Evolutionary conservation across 2,888 invertebrate genomes (phyloP).

Genomic region (Tortricodes alternella): DNA sequence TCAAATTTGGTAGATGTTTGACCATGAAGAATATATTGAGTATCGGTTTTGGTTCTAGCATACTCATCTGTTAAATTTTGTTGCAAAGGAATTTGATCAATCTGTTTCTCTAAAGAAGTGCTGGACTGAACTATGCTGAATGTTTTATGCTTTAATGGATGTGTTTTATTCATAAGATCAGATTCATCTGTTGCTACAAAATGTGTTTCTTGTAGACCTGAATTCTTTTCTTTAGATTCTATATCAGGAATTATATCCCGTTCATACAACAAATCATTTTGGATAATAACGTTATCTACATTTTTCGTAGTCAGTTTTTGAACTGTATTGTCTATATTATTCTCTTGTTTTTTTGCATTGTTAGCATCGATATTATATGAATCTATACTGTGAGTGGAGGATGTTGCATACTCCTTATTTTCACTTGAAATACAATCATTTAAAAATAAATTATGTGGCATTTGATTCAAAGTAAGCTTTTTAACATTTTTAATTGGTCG

Average conservation of each 20-base stretch:
- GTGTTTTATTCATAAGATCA: slow-evolving; percentile 16
- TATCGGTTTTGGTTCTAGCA: not conserved
- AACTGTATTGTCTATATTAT: not conserved
- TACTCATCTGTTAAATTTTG: not conserved
- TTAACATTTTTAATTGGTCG: not conserved
- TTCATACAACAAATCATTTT: not conserved
- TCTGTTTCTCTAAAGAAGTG: slow-evolving; percentile 12
- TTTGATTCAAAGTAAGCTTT: not conserved
- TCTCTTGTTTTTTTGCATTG: not conserved
- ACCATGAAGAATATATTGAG: not conserved
- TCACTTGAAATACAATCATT: not conserved
- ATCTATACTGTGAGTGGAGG: slow-evolving; percentile 4
- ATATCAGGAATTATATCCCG: not conserved
- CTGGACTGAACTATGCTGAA: slow-evolving; percentile 12
- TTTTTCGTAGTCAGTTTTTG: not conserved
- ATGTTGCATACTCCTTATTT: slow-evolving; percentile 2
- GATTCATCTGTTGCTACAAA: not conserved
- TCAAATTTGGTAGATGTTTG: not conserved
- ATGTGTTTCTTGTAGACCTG: slow-evolving; percentile 9
- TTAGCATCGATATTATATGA: not conserved
- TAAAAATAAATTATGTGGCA: not conserved
- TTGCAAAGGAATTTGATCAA: slow-evolving; percentile 1
- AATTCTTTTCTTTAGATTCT: not conserved
- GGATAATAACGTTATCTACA: not conserved
- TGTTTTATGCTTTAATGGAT: slow-evolving; percentile 6